Evolutionary conservation across 1,140 invertebrate genomes (phyloP).

Genomic region (Drosophila bocqueti): DNA sequence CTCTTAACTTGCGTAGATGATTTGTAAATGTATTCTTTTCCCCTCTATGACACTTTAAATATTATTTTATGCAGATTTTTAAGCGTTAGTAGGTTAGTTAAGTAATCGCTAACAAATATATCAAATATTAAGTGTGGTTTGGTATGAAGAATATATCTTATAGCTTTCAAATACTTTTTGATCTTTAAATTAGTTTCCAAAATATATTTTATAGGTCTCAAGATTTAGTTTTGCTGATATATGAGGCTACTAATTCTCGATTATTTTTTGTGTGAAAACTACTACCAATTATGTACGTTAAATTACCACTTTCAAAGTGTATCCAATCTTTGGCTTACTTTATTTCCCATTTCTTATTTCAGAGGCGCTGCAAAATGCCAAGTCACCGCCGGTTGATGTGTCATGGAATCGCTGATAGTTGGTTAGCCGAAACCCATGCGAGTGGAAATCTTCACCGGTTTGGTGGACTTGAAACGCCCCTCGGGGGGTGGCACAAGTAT

Average conservation of each 20-base stretch:
- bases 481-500: slow-evolving; percentile 13
- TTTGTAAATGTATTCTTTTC: background rate
- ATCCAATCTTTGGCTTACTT: background rate
- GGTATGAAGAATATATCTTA: background rate
- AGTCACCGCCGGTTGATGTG: slow-evolving; percentile 34
- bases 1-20: background rate
- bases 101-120: background rate
- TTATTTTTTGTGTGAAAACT: background rate
- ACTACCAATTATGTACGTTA: background rate
- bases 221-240: background rate
- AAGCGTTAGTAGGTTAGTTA: no score
- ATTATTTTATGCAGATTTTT: no score
- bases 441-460: no score
- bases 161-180: background rate
- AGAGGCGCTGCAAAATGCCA: background rate
- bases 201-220: background rate
- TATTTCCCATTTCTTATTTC: background rate
- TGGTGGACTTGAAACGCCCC: background rate
- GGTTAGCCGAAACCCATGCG: slow-evolving; percentile 29
- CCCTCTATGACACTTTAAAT: background rate
- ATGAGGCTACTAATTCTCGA: background rate
- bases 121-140: background rate
- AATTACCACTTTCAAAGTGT: background rate
- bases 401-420: slow-evolving; percentile 65
- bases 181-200: background rate